Base-by-base conservation (phyloP, 2,797 vertebrate species). In the Lacerta bilineata region DNA sequence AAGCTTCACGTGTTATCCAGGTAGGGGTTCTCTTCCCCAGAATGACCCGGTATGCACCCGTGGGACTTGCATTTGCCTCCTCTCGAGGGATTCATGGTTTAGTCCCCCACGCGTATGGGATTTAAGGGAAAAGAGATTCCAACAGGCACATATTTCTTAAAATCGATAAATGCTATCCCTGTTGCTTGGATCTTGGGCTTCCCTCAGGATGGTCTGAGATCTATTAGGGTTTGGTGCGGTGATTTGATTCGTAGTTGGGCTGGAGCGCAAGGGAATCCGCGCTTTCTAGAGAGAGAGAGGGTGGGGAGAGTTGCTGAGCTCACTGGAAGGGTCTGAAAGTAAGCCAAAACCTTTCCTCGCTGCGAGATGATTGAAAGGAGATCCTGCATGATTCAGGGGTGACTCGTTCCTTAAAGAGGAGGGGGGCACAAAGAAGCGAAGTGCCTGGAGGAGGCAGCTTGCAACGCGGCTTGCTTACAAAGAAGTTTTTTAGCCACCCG, bases 331-430 rank as follows among this genome's bases (percentile, higher is more conserved):
- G 75, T 33, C 68, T 25, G 72, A 71, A 61, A 76, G n/a, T 50
- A 76, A 39, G 27, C 59, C 59, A 75, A 80, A 17, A 59, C 61
- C 43, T 2, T 75, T 88, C 36, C 20, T 64, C 20, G 17, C 74
- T 50, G 13, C 23, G 72, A 76, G 80, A 71, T 88, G 59, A 81
- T 72, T 89, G 84, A 81, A 89, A 77, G 23, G 64, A 55, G 43
- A 76, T 89, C 88, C 41, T 69, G 84, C 61, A 77, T 89, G 89
- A 90, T 86, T 92, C 83, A 91, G 55, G 88, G 77, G 77, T 89
- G 88, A 87, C 15, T 83, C 59, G 13, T 88, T 1, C n/a, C 43
- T 29, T 15, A 74, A n/a, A 81, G 84, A 89, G 68, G 88, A 8
- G 33, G 10, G 3, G 25, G 72, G 87, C 88, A 90, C 87, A 76